Base-by-base conservation (phyloP, 2,888 invertebrate species). In the Agriotes lineatus region DNA sequence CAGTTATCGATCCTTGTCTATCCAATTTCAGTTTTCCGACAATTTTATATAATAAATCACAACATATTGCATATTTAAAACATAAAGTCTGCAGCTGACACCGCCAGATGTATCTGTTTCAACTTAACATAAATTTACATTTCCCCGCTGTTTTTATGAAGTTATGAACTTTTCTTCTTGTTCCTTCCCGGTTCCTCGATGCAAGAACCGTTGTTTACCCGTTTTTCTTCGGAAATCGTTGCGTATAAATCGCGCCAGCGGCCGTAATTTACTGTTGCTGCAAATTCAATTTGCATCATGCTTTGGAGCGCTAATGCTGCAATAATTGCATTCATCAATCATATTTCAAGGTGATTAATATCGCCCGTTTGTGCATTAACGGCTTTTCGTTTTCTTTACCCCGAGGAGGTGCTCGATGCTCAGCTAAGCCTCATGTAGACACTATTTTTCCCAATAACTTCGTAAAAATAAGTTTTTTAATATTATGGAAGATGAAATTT, bases 41-140 rank as follows among this genome's bases (percentile, higher is more conserved):
- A 33, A 48, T 56, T 58, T 64, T 25, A 22, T 1, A 30, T 25
- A 57, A 57, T 64, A 64, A 56, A 64, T 64, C 63, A 64, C 42
- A 44, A 56, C 48, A 62, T 44, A 44, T 44, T 64, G 63, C 63
- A 56, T 57, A 57, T 62, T 67, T 61, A 54, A 61, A 67, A 67
- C 33, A 60, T 62, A 62, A 57, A 58, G 39, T 57, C 56, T 57
- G 56, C 54, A 57, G 61, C 62, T 67, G 67, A 62, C 67, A 57
- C 56, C 62, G 42, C 61, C 62, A 62, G 62, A 67, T 62, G 67
- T 61, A 67, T 67, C 67, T 58, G 50, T 67, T 67, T 62, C 62
- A 57, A 67, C 56, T 67, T 67, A 67, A 57, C 61, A 67, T 61
- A 67, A 67, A 62, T 67, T 67, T 62, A 61, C 61, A 62, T 67